A percentile compares a stretch with the other conserved stretches of the same genome.
Evolutionary conservation across 2,113 vertebrate species (phyloP).

Genomic region (Limnothrissa miodon): DNA sequence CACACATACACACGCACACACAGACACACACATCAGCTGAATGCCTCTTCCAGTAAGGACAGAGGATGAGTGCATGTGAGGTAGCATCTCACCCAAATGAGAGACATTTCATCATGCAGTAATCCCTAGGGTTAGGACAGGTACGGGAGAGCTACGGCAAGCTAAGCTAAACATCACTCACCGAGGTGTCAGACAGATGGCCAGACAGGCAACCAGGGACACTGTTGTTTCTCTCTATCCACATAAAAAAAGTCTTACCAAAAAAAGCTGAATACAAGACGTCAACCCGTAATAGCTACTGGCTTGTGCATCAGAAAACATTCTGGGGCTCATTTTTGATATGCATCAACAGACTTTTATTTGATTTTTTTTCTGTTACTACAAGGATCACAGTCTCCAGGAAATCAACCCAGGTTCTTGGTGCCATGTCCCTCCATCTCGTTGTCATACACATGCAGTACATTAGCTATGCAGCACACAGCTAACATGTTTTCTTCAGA

Average conservation of each 20-base stretch:
- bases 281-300: too few species aligned
- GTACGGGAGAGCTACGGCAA: not conserved
- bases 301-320: too few species aligned
- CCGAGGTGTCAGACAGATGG: not conserved
- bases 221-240: not conserved
- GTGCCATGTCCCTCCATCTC: not conserved
- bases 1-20: not conserved
- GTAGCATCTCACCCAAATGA: not conserved
- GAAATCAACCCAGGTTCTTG: not conserved
- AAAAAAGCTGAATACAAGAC: not conserved
- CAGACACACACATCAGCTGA: not conserved
- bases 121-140: not conserved
- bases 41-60: not conserved
- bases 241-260: not conserved
- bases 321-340: too few species aligned
- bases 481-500: not conserved
- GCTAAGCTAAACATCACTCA: not conserved
- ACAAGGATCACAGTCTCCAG: not conserved
- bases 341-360: too few species aligned
- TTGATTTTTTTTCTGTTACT: not conserved
- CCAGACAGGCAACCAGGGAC: not conserved
- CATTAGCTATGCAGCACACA: not conserved
- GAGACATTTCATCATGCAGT: not conserved
- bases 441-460: not conserved
- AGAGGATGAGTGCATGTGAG: not conserved